A percentile compares a stretch with the other conserved stretches of the same genome.
phyloP scores from a whole-genome alignment of 2,113 vertebrate genomes.

The Heterotilapia buettikoferi region DNA sequence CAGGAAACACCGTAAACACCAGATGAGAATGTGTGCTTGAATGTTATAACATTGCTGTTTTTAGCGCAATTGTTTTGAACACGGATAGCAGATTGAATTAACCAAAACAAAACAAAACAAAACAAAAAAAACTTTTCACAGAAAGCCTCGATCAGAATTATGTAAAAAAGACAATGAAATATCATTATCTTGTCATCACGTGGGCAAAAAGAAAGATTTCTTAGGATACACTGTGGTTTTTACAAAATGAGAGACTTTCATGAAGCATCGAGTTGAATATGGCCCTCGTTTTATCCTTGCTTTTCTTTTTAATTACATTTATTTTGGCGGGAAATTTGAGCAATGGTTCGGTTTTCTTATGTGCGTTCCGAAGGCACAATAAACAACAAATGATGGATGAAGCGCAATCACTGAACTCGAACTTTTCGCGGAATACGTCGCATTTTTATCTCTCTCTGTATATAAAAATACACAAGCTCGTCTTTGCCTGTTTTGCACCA shows the following conservation, averaged over 20 bases:
- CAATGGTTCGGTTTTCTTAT: neutral
- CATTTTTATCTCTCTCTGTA: neutral
- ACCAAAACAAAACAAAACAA: fast-evolving
- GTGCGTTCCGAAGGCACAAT: neutral
- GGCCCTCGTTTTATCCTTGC: neutral
- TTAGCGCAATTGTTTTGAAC: neutral
- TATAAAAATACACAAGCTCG: neutral
- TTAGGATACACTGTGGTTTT: neutral
- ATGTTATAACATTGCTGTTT: neutral
- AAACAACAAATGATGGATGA: neutral
- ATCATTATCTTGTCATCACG: neutral
- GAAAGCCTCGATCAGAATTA: neutral
- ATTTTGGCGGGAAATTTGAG: neutral
- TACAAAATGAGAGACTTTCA: neutral
- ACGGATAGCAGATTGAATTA: neutral
- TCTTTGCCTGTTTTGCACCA: neutral
- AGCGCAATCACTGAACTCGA: neutral
- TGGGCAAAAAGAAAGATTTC: neutral
- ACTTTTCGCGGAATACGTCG: neutral
- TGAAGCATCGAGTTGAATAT: neutral
- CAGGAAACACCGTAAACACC: neutral
- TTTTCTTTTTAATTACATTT: neutral
- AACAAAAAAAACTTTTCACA: neutral
- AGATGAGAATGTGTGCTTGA: neutral
- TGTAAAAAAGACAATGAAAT: neutral